These are phyloP conservation scores for Colius striatus DNA, from an alignment of 2,113 vertebrate species.

Conservation along the genomic window DNA sequence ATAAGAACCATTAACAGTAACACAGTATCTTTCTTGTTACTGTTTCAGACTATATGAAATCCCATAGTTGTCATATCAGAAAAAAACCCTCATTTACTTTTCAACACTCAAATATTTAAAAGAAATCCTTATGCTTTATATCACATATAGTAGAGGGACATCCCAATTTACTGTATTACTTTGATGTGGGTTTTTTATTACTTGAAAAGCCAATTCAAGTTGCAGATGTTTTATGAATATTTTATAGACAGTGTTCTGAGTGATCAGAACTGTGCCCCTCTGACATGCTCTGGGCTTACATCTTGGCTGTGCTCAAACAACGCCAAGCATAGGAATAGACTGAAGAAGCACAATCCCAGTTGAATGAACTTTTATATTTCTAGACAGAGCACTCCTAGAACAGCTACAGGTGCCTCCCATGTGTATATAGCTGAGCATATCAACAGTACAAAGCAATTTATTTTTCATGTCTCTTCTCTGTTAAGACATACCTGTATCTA, in stretches of 20 bases:
- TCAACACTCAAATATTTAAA: conserved; percentile 45
- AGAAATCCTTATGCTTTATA: conserved; percentile 5
- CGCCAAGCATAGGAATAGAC: neutral
- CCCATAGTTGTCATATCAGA: neutral
- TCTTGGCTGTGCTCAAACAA: neutral
- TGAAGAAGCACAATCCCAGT: neutral
- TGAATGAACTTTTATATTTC: neutral
- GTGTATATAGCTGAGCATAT: neutral
- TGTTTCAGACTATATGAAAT: conserved; percentile 3
- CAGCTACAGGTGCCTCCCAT: neutral
- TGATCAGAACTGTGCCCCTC: neutral
- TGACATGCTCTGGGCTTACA: neutral
- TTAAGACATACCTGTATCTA: neutral
- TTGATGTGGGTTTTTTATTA: conserved; percentile 40
- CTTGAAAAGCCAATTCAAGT: conserved; percentile 43
- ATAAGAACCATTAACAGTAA: neutral
- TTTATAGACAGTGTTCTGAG: neutral
- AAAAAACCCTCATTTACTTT: conserved; percentile 22
- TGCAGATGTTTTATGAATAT: conserved; percentile 34
- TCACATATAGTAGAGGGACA: neutral
- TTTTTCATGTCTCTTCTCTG: neutral
- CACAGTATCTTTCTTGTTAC: neutral
- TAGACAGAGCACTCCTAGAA: neutral
- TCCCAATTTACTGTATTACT: conserved; percentile 2
- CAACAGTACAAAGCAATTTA: neutral